phyloP scores from a whole-genome alignment of 1,140 invertebrate species.

The Pseudobourletiella spinata region DNA sequence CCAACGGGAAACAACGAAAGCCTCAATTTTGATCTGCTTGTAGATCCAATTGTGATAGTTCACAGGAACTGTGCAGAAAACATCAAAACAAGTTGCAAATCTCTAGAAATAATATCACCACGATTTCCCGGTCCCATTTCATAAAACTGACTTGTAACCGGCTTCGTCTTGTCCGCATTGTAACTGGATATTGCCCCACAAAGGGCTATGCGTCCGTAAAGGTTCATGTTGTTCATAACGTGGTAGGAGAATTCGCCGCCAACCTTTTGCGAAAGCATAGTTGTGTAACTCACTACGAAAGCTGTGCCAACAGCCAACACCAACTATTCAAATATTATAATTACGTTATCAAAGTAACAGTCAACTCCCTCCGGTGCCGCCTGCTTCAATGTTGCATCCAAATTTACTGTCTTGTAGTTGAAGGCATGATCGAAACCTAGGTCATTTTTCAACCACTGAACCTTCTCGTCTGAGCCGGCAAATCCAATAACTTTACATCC shows the following conservation, averaged over 20 bases:
- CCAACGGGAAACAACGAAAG: conserved; percentile 34
- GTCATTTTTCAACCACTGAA: conserved; percentile 44
- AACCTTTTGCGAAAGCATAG: no score
- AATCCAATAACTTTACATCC: conserved; percentile 44
- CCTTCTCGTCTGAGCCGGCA: conserved; percentile 43
- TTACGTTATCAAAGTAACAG: conserved; percentile 65
- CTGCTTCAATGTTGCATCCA: conserved; percentile 39
- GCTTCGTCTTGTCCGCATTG: neutral
- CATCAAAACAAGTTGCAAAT: neutral
- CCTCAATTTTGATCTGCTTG: conserved; percentile 35
- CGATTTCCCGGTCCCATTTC: no score
- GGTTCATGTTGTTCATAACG: conserved; percentile 38
- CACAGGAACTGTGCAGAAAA: conserved; percentile 3
- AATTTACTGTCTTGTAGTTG: conserved; percentile 44
- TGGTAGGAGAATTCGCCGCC: conserved; percentile 50
- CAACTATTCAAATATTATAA: no score
- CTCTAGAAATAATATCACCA: no score
- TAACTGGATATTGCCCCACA: conserved; percentile 41
- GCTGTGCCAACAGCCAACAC: no score
- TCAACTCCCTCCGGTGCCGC: conserved; percentile 45
- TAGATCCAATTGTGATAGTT: conserved; percentile 13
- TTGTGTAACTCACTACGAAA: no score
- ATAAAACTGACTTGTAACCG: neutral
- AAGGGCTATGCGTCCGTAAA: conserved; percentile 40
- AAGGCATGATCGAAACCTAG: conserved; percentile 43